A percentile compares a stretch with the other conserved stretches of the same genome.
Conservation (phyloP, 2,888 invertebrate species). For the Allolobophora icterica region DNA sequence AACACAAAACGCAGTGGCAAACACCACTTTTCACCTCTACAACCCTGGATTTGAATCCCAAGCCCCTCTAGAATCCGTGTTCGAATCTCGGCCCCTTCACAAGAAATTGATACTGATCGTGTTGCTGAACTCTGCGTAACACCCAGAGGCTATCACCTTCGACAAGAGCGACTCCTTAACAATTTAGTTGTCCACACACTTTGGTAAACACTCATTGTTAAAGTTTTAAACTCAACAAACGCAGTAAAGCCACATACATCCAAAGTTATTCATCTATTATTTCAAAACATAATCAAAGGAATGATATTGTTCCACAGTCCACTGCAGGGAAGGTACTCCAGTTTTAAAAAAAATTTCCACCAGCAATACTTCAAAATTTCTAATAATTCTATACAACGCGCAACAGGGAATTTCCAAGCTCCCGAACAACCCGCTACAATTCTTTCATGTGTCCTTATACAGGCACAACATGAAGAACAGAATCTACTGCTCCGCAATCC, state of each 20-base stretch:
- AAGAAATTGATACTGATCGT: no score
- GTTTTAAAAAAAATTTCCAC: neutral
- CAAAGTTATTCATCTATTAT: neutral
- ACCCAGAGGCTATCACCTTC: no score
- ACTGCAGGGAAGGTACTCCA: neutral
- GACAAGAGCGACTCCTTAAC: no score
- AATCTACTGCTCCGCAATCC: neutral
- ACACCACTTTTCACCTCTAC: no score
- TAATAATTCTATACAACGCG: neutral
- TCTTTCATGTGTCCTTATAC: neutral
- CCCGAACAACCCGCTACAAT: neutral
- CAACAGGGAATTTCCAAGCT: neutral
- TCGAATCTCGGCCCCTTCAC: neutral
- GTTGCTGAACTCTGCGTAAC: no score
- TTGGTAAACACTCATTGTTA: no score
- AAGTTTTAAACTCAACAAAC: neutral
- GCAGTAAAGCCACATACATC: neutral
- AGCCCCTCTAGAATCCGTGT: neutral
- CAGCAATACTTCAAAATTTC: neutral
- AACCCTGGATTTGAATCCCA: no score
- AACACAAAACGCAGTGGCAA: no score
- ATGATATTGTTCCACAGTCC: conserved; percentile 17
- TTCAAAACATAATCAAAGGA: conserved; percentile 11
- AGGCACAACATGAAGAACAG: neutral
- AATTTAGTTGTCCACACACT: no score